Base-by-base conservation (phyloP, 1,140 invertebrate species). In the Macrostomum lignano region DNA sequence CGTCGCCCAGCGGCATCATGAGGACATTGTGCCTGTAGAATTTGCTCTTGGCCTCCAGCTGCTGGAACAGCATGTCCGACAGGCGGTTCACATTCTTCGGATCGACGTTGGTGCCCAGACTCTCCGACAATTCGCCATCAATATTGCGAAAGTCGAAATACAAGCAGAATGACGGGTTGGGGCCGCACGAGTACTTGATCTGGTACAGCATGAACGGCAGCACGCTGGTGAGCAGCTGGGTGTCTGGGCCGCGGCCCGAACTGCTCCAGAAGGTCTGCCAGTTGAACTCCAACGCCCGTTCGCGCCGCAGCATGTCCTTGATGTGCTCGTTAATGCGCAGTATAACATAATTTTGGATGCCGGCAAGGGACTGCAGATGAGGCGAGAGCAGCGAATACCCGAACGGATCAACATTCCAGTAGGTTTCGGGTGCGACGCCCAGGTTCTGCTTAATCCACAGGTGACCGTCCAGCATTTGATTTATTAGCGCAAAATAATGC, bases 141-240 rank as follows among this genome's bases (percentile, higher is more conserved):
- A 84, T 59, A 17, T 79, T 61, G 47, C 72, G 72, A 47, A 96
- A 96, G 60, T 96, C 86, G 61, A 93, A 96, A 54, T 93, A 79
- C 50, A 86, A 93, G 51, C 86, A 94, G 17, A 79, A 57, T 58
- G 76, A 77, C 2, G 81, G 79, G 63, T 91, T 77, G 0, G 84
- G 84, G 0, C 84, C 84, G 59, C 84, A 94, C 1, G 81, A 79
- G 44, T 93, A 81, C 2, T 82, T 84, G 4, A 91, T 66, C 50
- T 93, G 84, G 46, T 94, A 94, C 17, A 74, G 79, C 51, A 86
- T 91, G 52, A 91, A 93, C 15, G 84, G 84, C 74, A 91, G 82
- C 68, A 88, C 69, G 42, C 91, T 81, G 2, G 78, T 81, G 33
- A 82, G 70, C 17, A 91, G 67, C 37, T 70, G 74, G 10, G 64